Conservation (phyloP, 2,888 invertebrate genomes). For the Nemurella pictetii region DNA sequence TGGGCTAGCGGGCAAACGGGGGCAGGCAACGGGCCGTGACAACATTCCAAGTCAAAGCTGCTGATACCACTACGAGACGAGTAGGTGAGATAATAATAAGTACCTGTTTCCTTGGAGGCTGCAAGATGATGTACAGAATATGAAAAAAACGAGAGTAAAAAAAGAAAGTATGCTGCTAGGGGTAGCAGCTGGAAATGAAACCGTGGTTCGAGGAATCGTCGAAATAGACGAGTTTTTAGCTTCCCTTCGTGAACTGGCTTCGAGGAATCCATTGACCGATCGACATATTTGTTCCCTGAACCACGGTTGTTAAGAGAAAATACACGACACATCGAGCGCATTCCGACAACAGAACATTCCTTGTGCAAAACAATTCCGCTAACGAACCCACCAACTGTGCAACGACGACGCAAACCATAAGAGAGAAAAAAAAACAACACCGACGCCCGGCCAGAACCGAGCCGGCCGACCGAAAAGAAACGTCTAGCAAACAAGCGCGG, state of each 20-base stretch:
- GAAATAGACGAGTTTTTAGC: no score
- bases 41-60: neutral
- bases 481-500: neutral
- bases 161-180: conserved; percentile 34
- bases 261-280: no score
- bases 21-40: neutral
- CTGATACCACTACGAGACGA: neutral
- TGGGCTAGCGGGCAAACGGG: conserved; percentile 1
- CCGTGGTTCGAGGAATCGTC: neutral
- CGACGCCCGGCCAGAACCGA: no score
- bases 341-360: neutral
- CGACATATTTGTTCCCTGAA: neutral
- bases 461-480: neutral
- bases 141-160: conserved; percentile 6
- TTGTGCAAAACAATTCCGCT: neutral
- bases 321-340: neutral
- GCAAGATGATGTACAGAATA: conserved; percentile 29
- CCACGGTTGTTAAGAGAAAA: neutral
- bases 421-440: neutral
- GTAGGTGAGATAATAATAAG: neutral
- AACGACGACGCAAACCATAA: neutral
- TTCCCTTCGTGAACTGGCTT: no score
- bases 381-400: neutral
- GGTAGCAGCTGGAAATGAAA: neutral
- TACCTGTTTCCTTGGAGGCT: conserved; percentile 10